These are phyloP conservation scores for Dichetophora obliterata DNA, from an alignment of 2,888 invertebrate species.

Conservation along the genomic window DNA sequence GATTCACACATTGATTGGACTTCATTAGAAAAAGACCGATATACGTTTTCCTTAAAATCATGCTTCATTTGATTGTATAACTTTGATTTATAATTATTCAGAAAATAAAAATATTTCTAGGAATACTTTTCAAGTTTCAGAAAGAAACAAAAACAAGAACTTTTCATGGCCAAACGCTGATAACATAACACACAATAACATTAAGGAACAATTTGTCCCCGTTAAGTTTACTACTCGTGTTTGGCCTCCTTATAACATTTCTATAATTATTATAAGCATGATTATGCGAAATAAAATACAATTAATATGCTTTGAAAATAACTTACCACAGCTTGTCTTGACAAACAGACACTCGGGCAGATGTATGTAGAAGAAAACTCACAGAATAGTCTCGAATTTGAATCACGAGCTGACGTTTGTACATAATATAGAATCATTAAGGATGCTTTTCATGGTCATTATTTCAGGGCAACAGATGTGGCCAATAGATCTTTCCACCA, in stretches of 20 bases:
- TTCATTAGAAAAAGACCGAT: no score
- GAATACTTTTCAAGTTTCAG: background rate
- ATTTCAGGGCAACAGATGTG: constrained; percentile 68
- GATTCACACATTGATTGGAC: background rate
- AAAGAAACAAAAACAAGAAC: no score
- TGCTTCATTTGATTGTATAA: background rate
- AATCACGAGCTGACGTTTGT: constrained; percentile 26
- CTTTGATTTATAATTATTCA: constrained; percentile 17
- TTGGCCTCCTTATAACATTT: constrained; percentile 11
- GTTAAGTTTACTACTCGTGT: background rate
- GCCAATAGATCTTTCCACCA: constrained; percentile 50
- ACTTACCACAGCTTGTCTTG: constrained; percentile 12
- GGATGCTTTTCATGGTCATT: constrained; percentile 70
- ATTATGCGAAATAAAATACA: constrained; percentile 65
- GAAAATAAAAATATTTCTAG: constrained; percentile 6
- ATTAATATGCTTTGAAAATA: constrained; percentile 58
- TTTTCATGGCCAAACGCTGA: no score
- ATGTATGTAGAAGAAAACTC: background rate
- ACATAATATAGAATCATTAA: constrained; percentile 65
- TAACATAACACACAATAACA: background rate
- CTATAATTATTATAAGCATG: constrained; percentile 47
- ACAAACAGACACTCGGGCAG: background rate
- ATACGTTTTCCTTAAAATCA: no score
- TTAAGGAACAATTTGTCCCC: constrained; percentile 5
- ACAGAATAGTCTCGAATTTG: background rate